Conservation (phyloP, 2,888 invertebrate species). For the Seladonia tumulorum region DNA sequence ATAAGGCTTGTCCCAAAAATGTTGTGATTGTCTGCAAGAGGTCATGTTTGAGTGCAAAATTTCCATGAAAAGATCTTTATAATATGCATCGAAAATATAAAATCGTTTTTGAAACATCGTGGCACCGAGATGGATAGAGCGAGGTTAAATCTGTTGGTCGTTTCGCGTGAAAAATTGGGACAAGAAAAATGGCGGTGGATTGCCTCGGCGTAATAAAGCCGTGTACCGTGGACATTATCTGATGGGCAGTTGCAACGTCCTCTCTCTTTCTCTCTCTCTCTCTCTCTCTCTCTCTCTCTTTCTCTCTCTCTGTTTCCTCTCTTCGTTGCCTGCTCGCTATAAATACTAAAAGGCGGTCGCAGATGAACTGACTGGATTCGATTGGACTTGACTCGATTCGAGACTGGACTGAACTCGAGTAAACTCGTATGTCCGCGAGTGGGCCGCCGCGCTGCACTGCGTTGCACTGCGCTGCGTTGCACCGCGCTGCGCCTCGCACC, state of each 20-base stretch:
- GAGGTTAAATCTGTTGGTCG: neutral
- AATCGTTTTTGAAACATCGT: no score
- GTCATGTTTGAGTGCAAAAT: no score
- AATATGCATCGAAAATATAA: no score
- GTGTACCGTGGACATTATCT: conserved; percentile 74
- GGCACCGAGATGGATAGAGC: conserved; percentile 6
- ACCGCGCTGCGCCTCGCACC: conserved; percentile 31
- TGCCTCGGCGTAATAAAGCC: conserved; percentile 74
- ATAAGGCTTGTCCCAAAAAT: no score
- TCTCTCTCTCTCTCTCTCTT: neutral
- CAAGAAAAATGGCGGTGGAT: conserved; percentile 52
- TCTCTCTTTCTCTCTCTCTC: conserved; percentile 2
- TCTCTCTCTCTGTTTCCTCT: neutral
- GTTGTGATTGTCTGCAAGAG: no score
- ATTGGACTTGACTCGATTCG: conserved; percentile 20
- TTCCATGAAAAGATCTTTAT: no score
- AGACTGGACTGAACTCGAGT: conserved; percentile 11
- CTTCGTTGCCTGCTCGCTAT: neutral
- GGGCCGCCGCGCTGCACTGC: conserved; percentile 34
- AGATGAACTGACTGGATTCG: conserved; percentile 34
- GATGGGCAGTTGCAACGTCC: conserved; percentile 74
- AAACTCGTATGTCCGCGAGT: conserved; percentile 36
- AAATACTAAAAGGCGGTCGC: neutral
- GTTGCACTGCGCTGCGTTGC: neutral
- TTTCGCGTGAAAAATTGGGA: conserved; percentile 1